Evolutionary conservation across 2,888 invertebrate genomes (phyloP).

Genomic region (Timandra comae): DNA sequence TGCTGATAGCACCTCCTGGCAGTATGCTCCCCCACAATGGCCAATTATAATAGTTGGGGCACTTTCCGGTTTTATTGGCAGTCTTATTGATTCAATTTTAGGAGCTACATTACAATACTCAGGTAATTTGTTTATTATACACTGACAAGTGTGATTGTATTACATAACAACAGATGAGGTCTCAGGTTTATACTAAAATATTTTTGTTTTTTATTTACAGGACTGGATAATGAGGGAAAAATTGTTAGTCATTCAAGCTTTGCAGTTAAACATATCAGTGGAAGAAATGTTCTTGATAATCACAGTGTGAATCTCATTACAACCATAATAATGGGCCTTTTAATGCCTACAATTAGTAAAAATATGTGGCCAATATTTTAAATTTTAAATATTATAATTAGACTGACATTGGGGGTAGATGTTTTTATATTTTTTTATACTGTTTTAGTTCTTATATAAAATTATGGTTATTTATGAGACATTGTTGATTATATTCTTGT

Average conservation of each 20-base stretch:
- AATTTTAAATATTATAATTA: no score
- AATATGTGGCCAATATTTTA: conserved; percentile 43
- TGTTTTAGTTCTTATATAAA: no score
- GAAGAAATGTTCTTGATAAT: conserved; percentile 86
- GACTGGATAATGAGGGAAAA: conserved; percentile 80
- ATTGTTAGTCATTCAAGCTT: conserved; percentile 84
- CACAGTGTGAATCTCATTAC: conserved; percentile 92
- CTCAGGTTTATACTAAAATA: no score
- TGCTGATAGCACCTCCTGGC: conserved; percentile 74
- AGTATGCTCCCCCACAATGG: conserved; percentile 84
- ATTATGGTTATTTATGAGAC: no score
- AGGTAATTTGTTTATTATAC: no score
- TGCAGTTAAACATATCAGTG: conserved; percentile 85
- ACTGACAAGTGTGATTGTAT: no score
- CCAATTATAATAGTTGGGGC: conserved; percentile 84
- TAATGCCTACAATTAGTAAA: conserved; percentile 79
- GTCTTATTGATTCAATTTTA: conserved; percentile 87
- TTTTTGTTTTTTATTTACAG: no score
- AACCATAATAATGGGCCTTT: conserved; percentile 83
- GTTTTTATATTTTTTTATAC: no score
- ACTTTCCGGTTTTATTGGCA: conserved; percentile 86
- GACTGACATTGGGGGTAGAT: no score
- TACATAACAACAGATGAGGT: no score
- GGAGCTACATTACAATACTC: conserved; percentile 93
- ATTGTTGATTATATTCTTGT: no score